phyloP scores from a whole-genome alignment of 2,113 vertebrate species.

The Setophaga kirtlandii region DNA sequence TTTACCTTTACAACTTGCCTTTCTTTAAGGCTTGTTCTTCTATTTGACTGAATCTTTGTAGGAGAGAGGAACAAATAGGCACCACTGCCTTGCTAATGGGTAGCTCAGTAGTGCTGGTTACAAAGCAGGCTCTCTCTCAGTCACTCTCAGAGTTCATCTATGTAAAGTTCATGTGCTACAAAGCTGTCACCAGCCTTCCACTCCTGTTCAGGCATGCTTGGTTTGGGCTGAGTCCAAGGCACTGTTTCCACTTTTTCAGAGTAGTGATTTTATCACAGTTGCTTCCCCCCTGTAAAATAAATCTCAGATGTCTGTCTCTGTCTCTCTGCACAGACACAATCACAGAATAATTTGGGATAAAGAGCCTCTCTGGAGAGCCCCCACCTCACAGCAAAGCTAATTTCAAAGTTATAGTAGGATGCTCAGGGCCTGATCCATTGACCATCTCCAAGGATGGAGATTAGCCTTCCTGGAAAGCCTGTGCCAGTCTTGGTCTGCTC shows the following conservation, averaged over 20 bases:
- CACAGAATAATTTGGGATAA: neutral
- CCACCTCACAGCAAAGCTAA: neutral
- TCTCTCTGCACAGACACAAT: neutral
- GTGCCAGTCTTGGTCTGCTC: neutral
- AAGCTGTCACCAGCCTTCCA: neutral
- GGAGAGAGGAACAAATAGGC: neutral
- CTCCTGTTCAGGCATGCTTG: neutral
- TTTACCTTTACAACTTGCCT: neutral
- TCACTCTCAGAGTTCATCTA: neutral
- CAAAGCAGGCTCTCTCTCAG: neutral
- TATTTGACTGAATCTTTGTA: neutral
- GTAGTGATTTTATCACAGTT: neutral
- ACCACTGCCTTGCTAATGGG: neutral
- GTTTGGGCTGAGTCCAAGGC: neutral
- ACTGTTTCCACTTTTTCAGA: neutral
- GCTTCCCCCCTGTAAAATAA: neutral
- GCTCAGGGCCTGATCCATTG: neutral
- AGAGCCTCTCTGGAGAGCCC: neutral
- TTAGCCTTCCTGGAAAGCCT: neutral
- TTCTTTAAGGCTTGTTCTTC: neutral
- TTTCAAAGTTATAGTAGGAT: neutral
- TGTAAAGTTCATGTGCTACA: neutral
- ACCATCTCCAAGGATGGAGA: neutral
- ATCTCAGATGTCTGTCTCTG: neutral
- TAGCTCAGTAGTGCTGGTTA: neutral